Evolutionary conservation across 2,113 vertebrate species (phyloP), one percentile per base, ranked within the genome.

Genomic region (Callipepla squamata): DNA sequence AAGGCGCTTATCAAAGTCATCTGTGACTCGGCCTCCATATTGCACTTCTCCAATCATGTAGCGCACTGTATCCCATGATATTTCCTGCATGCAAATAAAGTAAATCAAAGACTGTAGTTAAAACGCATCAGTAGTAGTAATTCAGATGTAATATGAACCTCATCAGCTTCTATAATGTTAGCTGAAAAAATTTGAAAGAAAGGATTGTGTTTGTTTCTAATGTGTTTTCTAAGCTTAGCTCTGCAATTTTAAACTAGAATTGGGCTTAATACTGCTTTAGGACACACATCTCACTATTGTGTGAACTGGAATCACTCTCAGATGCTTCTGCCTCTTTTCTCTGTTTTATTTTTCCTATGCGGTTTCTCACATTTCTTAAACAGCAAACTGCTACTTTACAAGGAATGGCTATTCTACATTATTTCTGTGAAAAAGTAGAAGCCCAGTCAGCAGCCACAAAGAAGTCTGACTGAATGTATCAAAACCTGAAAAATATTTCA

Each of bases 11-110:
- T 98, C 98, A 74, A 97, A 98, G 89, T 98, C 98, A 13, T 98
- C 98, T 16, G 98, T 98, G 94, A 98, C 97, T 73, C 97, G 86
- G 80, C 98, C 98, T 80, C 98, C 98, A n/a, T 98, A 98, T 14
- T 98, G 98, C 13, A 98, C 98, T 94, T 98, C 98, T 96, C 97
- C 98, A 40, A 98, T 98, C 98, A 98, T 98, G 92, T 98, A 98
- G 59, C 85, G 93, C 13, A 98, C 96, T 0, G 98, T 98, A 42
- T 89, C 98, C 98, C 98, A 98, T 0, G 98, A 98, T 34, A 98
- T 97, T 10, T 97, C 97, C 98, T 98, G 92, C 59, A 50, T 91
- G 50, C n/a, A 90, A 65, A 55, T 5, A 69, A 92, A 70, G 48
- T 44, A 93, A 93, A 58, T 25, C 42, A 84, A 74, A 73, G 38